phyloP scores from a whole-genome alignment of 2,888 invertebrate species.

The Lasioglossum malachurum region DNA sequence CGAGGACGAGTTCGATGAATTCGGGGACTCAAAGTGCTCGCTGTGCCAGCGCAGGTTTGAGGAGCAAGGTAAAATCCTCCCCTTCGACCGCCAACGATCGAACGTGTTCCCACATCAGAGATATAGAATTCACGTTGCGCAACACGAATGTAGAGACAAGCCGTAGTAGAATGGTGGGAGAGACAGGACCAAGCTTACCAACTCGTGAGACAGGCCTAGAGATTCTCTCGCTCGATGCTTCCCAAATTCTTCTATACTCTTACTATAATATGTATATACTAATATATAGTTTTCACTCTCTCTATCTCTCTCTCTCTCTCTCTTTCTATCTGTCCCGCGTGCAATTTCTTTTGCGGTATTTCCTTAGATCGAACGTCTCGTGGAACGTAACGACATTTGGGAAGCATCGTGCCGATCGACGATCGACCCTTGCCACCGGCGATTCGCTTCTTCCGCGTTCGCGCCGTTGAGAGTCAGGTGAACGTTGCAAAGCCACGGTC shows the following conservation, averaged over 20 bases:
- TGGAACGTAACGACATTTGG: conserved; percentile 18
- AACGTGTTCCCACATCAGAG: not conserved
- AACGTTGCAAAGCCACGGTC: not conserved
- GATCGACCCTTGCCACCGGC: conserved; percentile 62
- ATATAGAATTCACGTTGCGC: conserved; percentile 4
- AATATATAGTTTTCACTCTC: not conserved
- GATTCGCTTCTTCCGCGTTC: conserved; percentile 32
- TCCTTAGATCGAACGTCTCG: not conserved
- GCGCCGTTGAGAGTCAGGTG: not conserved
- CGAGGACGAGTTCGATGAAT: conserved; percentile 86
- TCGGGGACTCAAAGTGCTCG: conserved; percentile 88
- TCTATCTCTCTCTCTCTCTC: not conserved
- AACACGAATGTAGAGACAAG: conserved; percentile 30
- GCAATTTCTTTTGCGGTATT: not conserved
- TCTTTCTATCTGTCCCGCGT: not conserved
- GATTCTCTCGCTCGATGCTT: conserved; percentile 48
- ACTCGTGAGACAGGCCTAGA: conserved; percentile 67
- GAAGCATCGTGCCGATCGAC: conserved; percentile 58
- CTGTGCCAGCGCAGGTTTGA: conserved; percentile 92
- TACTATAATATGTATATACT: too few species aligned
- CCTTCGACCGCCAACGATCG: conserved; percentile 44
- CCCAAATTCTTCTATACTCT: conserved; percentile 32
- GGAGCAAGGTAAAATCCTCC: conserved; percentile 89
- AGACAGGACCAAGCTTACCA: conserved; percentile 83
- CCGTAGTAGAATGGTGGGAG: conserved; percentile 66